Evolutionary conservation across 2,113 vertebrate species (phyloP), one percentile per base, ranked within the genome.

Genomic region (Probosciger aterrimus): DNA sequence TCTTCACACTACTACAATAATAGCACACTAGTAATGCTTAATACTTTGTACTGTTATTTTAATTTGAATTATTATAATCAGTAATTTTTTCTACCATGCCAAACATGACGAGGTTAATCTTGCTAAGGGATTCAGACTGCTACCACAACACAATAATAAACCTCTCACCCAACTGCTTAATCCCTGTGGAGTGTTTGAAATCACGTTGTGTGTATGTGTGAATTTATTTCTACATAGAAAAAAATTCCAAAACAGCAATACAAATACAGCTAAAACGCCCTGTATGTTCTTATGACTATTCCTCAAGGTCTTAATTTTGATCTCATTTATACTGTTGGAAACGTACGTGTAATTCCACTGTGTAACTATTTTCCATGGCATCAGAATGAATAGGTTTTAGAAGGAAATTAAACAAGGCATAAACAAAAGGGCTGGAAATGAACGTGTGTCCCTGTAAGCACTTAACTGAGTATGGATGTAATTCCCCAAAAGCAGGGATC

Each of bases 91-190:
- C 80, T 60, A 53, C 25, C 0, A 1, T 28, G 82, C 14, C 90
- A 80, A 79, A 91, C 55, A 24, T 1, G 44, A 65, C 22, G 23
- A 73, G 17, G 18, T 8, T 35, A 74, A 68, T 79, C 53, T 79
- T 67, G 73, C 71, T 70, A 81, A 76, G 39, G 82, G 55, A 88
- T 92, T 95, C 86, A 88, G 75, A 88, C 55, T 90, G 92, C 90
- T 92, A 69, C 80, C 44, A 10, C 31, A 80, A 31, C 41, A 53
- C 39, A 73, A 2, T 37, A 52, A 73, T 24, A 76, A 92, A 81
- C 62, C 23, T 74, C 55, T 86, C 53, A 63, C 30, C 28, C 55
- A 43, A 13, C 4, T 88, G 43, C 20, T 52, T 57, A 49, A 63
- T 79, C n/a, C 49, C 33, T 62, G 4, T 47, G 43, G 18, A 78